A percentile compares a stretch with the other conserved stretches of the same genome.
phyloP scores from a whole-genome alignment of 2,888 invertebrate species.

The Xestia rhomboidea region DNA sequence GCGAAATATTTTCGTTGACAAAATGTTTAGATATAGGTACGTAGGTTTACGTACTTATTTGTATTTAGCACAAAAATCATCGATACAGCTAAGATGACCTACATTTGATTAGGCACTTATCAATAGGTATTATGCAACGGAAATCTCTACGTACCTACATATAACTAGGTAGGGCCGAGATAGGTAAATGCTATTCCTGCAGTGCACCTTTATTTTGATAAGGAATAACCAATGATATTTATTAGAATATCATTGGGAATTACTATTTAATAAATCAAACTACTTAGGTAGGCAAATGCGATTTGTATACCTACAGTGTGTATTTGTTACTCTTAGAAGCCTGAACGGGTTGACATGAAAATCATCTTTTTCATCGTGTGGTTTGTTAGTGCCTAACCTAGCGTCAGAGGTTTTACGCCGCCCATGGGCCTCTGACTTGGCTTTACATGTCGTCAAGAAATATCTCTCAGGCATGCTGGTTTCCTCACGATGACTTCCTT shows the following conservation, averaged over 20 bases:
- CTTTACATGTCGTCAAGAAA: too few species aligned
- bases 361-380: too few species aligned
- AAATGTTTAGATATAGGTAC: background rate
- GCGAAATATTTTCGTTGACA: background rate
- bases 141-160: background rate
- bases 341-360: too few species aligned
- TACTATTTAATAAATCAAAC: background rate
- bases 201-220: background rate
- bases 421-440: too few species aligned
- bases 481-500: too few species aligned
- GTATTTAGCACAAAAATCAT: constrained; percentile 15
- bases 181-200: background rate
- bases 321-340: too few species aligned
- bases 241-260: too few species aligned
- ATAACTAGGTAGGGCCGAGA: background rate
- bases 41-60: background rate
- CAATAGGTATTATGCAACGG: background rate
- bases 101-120: background rate
- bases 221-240: too few species aligned
- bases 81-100: background rate
- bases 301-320: too few species aligned
- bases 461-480: too few species aligned
- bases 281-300: background rate
- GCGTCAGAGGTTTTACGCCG: too few species aligned
- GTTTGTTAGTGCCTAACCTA: too few species aligned